Conservation (phyloP, 2,797 vertebrate species). For the Rhincodon typus region DNA sequence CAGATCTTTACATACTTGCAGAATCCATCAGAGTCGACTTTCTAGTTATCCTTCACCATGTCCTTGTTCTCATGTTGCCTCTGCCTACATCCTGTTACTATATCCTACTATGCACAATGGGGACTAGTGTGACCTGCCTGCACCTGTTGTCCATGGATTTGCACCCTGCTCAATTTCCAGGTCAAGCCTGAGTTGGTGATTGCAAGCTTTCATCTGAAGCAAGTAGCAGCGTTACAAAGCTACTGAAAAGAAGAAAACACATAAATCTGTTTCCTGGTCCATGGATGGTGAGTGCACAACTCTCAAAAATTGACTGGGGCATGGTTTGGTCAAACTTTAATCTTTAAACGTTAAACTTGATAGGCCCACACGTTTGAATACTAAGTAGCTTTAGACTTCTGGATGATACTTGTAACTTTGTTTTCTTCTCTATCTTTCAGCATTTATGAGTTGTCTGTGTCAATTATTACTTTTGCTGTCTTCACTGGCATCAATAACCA, state of each 20-base stretch:
- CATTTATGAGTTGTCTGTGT: too few relatives aligned
- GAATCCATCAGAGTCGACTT: neutral
- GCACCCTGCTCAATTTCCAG: neutral
- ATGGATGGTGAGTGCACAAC: neutral
- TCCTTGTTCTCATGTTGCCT: neutral
- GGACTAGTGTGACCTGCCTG: neutral
- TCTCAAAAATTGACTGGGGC: too few relatives aligned
- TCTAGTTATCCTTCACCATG: neutral
- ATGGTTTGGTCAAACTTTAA: too few relatives aligned
- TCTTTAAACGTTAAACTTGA: too few relatives aligned
- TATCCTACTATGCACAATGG: neutral
- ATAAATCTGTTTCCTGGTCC: neutral
- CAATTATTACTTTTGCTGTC: too few relatives aligned
- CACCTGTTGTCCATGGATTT: neutral
- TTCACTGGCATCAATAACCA: too few relatives aligned
- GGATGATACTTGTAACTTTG: too few relatives aligned
- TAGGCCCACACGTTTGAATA: too few relatives aligned
- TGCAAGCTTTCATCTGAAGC: neutral
- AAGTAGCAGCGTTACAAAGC: neutral
- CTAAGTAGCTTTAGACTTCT: too few relatives aligned
- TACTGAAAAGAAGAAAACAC: neutral
- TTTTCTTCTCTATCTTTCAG: too few relatives aligned
- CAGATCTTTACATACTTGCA: too few relatives aligned
- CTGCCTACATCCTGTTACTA: neutral
- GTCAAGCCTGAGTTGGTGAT: neutral